phyloP scores from a whole-genome alignment of 2,888 invertebrate species.

The Drosophila birchii region DNA sequence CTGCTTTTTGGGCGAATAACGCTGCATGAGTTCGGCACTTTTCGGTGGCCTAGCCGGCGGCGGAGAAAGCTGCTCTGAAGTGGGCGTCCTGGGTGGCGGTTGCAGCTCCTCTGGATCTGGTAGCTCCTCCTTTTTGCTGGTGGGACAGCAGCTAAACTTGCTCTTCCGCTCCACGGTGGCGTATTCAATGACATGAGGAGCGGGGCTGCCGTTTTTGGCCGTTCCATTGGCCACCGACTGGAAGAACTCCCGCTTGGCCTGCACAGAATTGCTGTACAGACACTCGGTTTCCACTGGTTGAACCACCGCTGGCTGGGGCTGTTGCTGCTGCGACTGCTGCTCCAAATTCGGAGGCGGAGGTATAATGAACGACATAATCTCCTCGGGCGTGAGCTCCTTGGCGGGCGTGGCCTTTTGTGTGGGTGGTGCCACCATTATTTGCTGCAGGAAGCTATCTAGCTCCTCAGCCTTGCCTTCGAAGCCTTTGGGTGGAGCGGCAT shows the following conservation, averaged over 20 bases:
- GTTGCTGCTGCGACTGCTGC: constrained; percentile 57
- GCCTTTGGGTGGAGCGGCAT: constrained; percentile 90
- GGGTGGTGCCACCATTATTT: constrained; percentile 91
- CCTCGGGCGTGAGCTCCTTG: constrained; percentile 91
- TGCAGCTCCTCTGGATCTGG: constrained; percentile 80
- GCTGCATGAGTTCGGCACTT: constrained; percentile 85
- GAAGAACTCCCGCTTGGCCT: constrained; percentile 64
- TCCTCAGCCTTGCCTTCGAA: constrained; percentile 88
- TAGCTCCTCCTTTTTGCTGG: constrained; percentile 85
- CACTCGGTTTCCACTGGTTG: constrained; percentile 66
- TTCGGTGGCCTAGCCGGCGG: constrained; percentile 89
- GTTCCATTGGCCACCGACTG: constrained; percentile 70
- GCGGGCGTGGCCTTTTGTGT: constrained; percentile 90
- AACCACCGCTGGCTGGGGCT: background rate
- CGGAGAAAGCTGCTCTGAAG: constrained; percentile 87
- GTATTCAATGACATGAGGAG: constrained; percentile 88
- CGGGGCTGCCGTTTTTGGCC: constrained; percentile 8
- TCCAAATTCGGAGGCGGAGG: constrained; percentile 90
- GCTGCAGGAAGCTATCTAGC: constrained; percentile 93
- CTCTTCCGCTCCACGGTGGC: constrained; percentile 90
- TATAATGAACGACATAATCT: constrained; percentile 93
- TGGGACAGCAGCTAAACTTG: constrained; percentile 90
- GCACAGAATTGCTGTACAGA: constrained; percentile 86
- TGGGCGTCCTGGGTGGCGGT: constrained; percentile 87
- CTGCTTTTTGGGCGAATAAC: constrained; percentile 83